These are phyloP conservation scores for Lumbricus terrestris DNA, from an alignment of 2,888 invertebrate species.

Conservation along the genomic window DNA sequence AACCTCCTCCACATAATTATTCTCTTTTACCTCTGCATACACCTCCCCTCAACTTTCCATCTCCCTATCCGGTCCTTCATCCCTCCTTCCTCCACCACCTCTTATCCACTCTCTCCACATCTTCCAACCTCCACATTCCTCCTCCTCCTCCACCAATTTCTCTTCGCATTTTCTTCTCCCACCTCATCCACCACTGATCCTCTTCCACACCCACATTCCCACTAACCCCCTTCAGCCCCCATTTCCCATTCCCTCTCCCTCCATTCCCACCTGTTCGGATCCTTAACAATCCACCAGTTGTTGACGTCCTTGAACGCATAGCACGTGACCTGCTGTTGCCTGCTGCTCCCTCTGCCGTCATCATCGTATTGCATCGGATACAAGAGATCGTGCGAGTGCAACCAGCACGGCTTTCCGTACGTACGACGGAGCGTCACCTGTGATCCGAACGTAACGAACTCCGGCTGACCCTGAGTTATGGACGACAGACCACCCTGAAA, in stretches of 20 bases:
- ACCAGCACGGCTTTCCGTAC: slow-evolving; percentile 85
- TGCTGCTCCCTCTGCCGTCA: slow-evolving; percentile 88
- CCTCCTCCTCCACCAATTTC: no score
- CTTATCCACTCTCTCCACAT: no score
- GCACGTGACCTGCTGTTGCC: slow-evolving; percentile 94
- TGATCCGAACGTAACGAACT: slow-evolving; percentile 87
- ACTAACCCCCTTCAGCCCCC: background rate
- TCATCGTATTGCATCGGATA: slow-evolving; percentile 88
- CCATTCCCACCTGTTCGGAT: slow-evolving; percentile 68
- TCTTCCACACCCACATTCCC: background rate
- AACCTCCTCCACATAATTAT: no score
- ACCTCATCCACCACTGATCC: no score
- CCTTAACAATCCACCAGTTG: slow-evolving; percentile 97
- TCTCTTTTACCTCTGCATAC: no score
- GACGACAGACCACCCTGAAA: slow-evolving; percentile 83
- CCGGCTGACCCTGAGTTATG: slow-evolving; percentile 87
- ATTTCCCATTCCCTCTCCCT: no score
- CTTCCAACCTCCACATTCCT: background rate
- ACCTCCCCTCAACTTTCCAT: no score
- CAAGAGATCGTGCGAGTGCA: slow-evolving; percentile 85
- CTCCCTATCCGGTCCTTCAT: no score
- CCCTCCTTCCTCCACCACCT: no score
- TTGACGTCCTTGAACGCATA: slow-evolving; percentile 88
- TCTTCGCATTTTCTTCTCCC: no score
- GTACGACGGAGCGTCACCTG: slow-evolving; percentile 88